Conservation (phyloP, 2,113 vertebrate genomes). For the Onychostruthus taczanowskii region DNA sequence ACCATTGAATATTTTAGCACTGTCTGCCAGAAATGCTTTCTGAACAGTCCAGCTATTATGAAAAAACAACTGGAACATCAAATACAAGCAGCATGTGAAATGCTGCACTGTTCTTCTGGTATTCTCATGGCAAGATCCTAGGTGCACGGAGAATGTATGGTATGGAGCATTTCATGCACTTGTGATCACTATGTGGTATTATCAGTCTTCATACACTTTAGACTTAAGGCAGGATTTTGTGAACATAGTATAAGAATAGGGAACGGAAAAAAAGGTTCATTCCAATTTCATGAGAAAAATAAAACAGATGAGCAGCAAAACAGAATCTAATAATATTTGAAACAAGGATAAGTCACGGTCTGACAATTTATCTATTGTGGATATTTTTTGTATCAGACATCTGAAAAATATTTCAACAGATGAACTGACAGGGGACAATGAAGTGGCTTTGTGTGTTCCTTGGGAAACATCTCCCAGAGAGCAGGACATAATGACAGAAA, state of each 20-base stretch:
- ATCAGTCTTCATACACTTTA: slow-evolving; percentile 32
- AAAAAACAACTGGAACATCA: slow-evolving; percentile 3
- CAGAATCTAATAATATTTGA: neutral
- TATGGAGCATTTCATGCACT: neutral
- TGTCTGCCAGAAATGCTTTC: slow-evolving; percentile 21
- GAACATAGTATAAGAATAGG: neutral
- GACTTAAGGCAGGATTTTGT: neutral
- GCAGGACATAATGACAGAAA: neutral
- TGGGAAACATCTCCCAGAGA: neutral
- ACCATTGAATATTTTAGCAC: neutral
- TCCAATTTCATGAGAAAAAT: neutral
- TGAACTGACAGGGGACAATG: neutral
- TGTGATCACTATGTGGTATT: slow-evolving; percentile 16
- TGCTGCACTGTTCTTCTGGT: neutral
- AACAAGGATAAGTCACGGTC: neutral
- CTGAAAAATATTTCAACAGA: neutral
- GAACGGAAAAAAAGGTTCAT: neutral
- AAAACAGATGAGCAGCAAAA: neutral
- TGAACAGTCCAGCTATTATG: neutral
- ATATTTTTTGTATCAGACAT: neutral
- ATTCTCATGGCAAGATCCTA: neutral
- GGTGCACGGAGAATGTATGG: neutral
- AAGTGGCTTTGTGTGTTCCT: neutral
- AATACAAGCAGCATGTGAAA: neutral
- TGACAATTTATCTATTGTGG: neutral